Evolutionary conservation across 2,888 invertebrate species (phyloP), one percentile per base, ranked within the genome.

Genomic region (Andricus curvator): DNA sequence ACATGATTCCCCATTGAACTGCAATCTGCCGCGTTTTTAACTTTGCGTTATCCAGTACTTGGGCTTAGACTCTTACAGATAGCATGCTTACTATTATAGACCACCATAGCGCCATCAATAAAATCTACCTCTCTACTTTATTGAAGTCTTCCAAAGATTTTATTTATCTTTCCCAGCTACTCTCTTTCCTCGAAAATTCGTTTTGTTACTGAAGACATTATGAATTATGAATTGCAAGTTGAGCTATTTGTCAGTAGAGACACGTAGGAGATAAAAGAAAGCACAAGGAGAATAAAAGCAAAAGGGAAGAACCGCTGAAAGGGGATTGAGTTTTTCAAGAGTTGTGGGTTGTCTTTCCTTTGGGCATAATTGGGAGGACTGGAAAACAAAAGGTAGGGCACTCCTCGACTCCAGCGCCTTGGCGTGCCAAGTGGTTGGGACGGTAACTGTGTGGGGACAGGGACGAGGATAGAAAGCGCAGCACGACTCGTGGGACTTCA

Each of bases 401-500:
- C 48, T 68, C 25, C 51, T 56, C 56, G 37, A 74, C 33, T 74
- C 20, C n/a, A 74, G 51, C 33, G 51, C n/a, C 56, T 74, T n/a
- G 20, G 33, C 51, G 74, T 15, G 29, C 33, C 51, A 74, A 56
- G 51, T 74, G 51, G 51, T 56, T 25, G 62, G 25, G 2, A 62
- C 62, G 62, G 15, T 22, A 22, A 62, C 62, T 25, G 15, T 15
- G 51, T 51, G 48, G 70, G 25, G 70, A 29, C 6, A 48, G 17
- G 9, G 33, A 29, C n/a, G 13, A 33, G 56, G 51, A 77, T 83
- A 80, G 78, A 83, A 82, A 82, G 85, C 74, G 77, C 76, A 81
- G 79, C 80, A 81, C 78, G 80, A 80, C 74, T 80, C 78, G 70
- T 79, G 81, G 51, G 25, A 44, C 81, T 82, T 81, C 77, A 74